These are phyloP conservation scores for Magallana nippona DNA, from an alignment of 2,888 invertebrate genomes.

Conservation along the genomic window DNA sequence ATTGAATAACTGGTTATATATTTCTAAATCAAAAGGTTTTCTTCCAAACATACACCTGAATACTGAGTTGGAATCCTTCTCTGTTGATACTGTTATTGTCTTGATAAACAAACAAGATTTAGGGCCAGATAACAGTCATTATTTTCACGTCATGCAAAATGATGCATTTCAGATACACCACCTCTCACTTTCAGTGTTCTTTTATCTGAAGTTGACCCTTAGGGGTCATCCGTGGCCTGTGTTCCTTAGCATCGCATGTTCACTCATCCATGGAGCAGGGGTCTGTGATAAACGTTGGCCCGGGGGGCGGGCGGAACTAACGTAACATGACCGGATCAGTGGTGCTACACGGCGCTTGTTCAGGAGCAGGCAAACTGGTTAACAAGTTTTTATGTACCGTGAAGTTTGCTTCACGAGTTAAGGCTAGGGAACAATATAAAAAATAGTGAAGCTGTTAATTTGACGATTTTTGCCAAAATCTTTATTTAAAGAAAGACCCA, in stretches of 20 bases:
- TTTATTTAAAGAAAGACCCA: too few species aligned
- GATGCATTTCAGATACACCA: slow-evolving; percentile 26
- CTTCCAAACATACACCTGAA: too few species aligned
- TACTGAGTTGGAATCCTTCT: background rate
- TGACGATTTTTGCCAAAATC: too few species aligned
- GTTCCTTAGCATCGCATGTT: slow-evolving; percentile 4
- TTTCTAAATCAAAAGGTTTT: too few species aligned
- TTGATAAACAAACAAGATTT: background rate
- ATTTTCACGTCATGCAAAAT: slow-evolving; percentile 33
- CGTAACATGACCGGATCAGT: slow-evolving; percentile 16
- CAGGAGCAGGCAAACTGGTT: background rate
- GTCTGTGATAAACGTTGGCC: slow-evolving; percentile 35
- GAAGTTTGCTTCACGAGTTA: background rate
- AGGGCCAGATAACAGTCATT: background rate
- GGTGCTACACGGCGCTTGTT: background rate
- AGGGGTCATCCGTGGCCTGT: slow-evolving; percentile 7
- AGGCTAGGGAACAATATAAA: background rate
- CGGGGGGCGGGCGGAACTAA: slow-evolving; percentile 32
- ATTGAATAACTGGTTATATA: too few species aligned
- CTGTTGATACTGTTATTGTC: background rate
- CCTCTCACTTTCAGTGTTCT: background rate
- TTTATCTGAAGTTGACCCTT: background rate
- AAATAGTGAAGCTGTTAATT: too few species aligned
- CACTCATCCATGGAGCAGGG: slow-evolving; percentile 10
- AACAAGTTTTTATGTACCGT: background rate